Evolutionary conservation across 2,113 vertebrate species (phyloP).

Genomic region (Laticauda laticaudata): DNA sequence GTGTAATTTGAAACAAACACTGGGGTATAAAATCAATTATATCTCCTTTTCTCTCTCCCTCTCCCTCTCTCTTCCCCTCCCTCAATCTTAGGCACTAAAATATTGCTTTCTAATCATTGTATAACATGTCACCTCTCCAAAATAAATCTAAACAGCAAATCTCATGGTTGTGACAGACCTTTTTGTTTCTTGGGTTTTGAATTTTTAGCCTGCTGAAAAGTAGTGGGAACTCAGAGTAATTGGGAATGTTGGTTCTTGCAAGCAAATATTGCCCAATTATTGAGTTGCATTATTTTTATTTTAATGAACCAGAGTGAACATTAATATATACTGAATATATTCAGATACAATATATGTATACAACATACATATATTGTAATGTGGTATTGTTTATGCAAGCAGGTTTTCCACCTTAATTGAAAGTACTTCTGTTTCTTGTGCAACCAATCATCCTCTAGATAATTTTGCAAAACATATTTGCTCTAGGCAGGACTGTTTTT

Average conservation of each 20-base stretch:
- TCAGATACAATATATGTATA: too few species aligned
- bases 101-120: neutral
- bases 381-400: neutral
- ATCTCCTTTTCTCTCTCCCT: neutral
- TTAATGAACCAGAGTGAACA: neutral
- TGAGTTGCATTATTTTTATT: neutral
- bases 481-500: neutral
- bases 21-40: neutral
- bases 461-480: neutral
- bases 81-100: neutral
- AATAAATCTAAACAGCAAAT: neutral
- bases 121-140: neutral
- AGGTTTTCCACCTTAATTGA: neutral
- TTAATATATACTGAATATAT: neutral
- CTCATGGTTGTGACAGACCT: neutral
- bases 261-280: neutral
- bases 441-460: neutral
- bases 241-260: neutral
- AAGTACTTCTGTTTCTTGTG: neutral
- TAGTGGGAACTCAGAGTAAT: neutral
- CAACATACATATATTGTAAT: too few species aligned
- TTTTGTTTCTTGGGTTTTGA: neutral
- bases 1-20: neutral
- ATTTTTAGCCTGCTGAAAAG: neutral
- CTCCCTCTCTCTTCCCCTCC: neutral